Conservation (phyloP, 1,140 invertebrate species). For the Bursaphelenchus mucronatus region DNA sequence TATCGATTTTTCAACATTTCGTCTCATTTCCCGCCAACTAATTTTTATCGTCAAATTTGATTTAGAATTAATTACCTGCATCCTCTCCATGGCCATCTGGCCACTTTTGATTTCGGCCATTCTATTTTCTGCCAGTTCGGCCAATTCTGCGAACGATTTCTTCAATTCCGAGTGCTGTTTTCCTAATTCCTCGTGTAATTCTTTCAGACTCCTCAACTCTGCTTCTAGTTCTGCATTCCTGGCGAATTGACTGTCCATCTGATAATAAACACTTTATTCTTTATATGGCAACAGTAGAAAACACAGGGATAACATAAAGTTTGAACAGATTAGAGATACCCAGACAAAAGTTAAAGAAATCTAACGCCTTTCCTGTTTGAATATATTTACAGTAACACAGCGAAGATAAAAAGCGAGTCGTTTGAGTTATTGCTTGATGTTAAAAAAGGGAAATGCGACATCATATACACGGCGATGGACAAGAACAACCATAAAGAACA, state of each 20-base stretch:
- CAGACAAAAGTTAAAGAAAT: not conserved
- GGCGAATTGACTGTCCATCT: constrained; percentile 39
- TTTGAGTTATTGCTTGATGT: not conserved
- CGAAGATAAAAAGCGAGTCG: not conserved
- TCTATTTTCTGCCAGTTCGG: constrained; percentile 38
- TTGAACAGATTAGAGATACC: not conserved
- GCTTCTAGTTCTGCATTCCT: constrained; percentile 44
- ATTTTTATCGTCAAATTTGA: not conserved
- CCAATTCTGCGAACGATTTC: constrained; percentile 32
- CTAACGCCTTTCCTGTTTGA: not conserved
- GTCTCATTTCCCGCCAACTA: constrained; percentile 19
- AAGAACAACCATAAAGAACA: too few species aligned
- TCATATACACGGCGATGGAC: too few species aligned
- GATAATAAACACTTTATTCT: constrained; percentile 14
- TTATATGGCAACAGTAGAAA: constrained; percentile 1
- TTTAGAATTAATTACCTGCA: constrained; percentile 34
- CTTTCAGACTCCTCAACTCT: constrained; percentile 22
- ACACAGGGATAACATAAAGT: constrained; percentile 1
- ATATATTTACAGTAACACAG: not conserved
- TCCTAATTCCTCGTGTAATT: constrained; percentile 10
- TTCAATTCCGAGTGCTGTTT: constrained; percentile 24
- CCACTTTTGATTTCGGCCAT: constrained; percentile 39
- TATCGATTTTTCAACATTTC: too few species aligned
- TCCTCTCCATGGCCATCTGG: constrained; percentile 35
- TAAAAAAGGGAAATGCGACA: not conserved